A percentile compares a stretch with the other conserved stretches of the same genome.
Evolutionary conservation across 2,113 vertebrate species (phyloP).

Genomic region (Halichoeres trimaculatus): DNA sequence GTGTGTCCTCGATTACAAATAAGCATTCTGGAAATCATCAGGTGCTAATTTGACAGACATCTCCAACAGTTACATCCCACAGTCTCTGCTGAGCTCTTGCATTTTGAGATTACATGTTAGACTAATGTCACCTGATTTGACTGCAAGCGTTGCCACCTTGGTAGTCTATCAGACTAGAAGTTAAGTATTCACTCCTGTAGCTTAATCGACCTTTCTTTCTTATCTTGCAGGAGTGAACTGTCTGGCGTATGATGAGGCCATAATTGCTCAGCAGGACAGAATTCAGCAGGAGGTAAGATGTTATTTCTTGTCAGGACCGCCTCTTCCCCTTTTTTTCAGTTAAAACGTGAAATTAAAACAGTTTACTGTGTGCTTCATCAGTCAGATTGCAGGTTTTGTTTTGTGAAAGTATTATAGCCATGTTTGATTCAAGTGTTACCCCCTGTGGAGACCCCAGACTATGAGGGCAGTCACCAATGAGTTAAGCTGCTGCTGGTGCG

Average conservation of each 20-base stretch:
- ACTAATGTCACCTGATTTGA: too few species aligned
- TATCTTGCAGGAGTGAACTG: conserved; percentile 88
- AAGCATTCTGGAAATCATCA: too few species aligned
- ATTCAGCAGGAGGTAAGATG: conserved; percentile 93
- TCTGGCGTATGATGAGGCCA: conserved; percentile 92
- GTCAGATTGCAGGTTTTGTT: too few species aligned
- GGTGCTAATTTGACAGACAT: too few species aligned
- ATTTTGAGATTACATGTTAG: background rate
- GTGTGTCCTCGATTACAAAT: too few species aligned
- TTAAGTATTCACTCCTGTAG: background rate
- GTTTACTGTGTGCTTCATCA: too few species aligned
- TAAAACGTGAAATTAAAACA: too few species aligned
- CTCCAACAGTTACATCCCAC: too few species aligned
- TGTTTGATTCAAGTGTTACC: too few species aligned
- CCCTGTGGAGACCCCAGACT: background rate
- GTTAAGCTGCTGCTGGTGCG: background rate
- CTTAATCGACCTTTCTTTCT: background rate
- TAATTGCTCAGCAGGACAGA: conserved; percentile 94
- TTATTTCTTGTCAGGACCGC: background rate
- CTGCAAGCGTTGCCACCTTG: background rate
- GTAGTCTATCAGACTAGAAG: background rate
- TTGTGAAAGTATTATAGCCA: too few species aligned
- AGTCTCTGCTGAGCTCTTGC: background rate
- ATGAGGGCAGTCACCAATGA: background rate
- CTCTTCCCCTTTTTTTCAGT: too few species aligned